These are phyloP conservation scores for Chloromyia formosa DNA, from an alignment of 2,888 invertebrate species.

Conservation along the genomic window DNA sequence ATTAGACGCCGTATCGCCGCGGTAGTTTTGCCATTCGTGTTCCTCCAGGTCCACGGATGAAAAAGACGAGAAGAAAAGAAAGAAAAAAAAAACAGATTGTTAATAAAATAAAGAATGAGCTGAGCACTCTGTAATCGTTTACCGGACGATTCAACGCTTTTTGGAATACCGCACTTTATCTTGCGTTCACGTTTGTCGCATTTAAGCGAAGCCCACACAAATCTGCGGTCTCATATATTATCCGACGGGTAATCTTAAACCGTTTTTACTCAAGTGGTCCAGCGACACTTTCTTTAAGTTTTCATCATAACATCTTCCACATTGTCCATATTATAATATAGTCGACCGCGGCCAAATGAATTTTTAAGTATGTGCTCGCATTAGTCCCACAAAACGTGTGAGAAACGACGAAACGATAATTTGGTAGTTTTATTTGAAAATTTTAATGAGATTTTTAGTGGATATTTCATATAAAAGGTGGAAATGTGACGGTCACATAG, in stretches of 20 bases:
- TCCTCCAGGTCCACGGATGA: background rate
- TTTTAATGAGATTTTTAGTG: constrained; percentile 38
- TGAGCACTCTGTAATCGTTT: constrained; percentile 35
- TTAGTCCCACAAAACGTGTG: constrained; percentile 33
- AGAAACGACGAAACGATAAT: constrained; percentile 38
- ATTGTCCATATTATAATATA: background rate
- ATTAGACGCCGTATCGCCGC: constrained; percentile 36
- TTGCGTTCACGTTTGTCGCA: constrained; percentile 38
- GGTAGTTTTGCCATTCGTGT: constrained; percentile 35
- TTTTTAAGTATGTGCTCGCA: constrained; percentile 22
- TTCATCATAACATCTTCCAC: constrained; percentile 24
- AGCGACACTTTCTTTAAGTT: constrained; percentile 38
- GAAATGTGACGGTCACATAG: background rate
- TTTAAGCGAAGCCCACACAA: constrained; percentile 43
- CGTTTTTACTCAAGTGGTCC: constrained; percentile 39
- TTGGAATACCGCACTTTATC: constrained; percentile 36
- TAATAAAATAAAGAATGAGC: constrained; percentile 34
- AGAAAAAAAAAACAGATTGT: constrained; percentile 2
- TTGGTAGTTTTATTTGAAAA: constrained; percentile 33
- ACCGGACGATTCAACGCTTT: constrained; percentile 36
- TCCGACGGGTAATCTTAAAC: constrained; percentile 38
- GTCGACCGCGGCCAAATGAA: constrained; percentile 23
- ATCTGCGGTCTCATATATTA: constrained; percentile 44
- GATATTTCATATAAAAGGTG: constrained; percentile 3
- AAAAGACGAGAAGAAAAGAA: background rate